Percentiles rank a stretch among this genome's conserved stretches.
Conservation (phyloP, 2,797 vertebrate genomes). For the Amblyopsis hoosieri region DNA sequence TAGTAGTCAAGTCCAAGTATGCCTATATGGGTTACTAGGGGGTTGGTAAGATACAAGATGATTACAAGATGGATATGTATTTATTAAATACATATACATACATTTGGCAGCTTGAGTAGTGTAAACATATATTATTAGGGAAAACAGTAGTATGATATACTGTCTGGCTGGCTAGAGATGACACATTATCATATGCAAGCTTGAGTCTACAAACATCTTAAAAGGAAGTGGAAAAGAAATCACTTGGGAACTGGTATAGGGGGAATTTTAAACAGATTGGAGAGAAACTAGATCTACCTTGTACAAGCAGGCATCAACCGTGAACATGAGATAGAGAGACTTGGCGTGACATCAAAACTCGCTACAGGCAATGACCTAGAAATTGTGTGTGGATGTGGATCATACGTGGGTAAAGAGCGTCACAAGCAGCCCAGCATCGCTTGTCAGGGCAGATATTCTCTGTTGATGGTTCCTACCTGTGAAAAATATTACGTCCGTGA, state of each 20-base stretch:
- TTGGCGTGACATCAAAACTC: constrained; percentile 60
- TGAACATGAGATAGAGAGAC: constrained; percentile 44
- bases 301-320: constrained; percentile 20
- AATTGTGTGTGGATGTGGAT: constrained; percentile 55
- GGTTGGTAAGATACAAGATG: too few relatives aligned
- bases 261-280: constrained; percentile 1
- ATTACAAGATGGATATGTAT: too few relatives aligned
- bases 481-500: constrained; percentile 14
- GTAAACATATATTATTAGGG: too few relatives aligned
- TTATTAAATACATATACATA: too few relatives aligned
- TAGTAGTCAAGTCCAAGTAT: constrained; percentile 35
- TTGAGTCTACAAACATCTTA: neutral
- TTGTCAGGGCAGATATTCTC: constrained; percentile 29
- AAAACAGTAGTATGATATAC: too few relatives aligned
- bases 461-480: constrained; percentile 33
- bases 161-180: neutral
- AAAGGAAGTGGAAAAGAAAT: neutral
- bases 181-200: neutral
- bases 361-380: constrained; percentile 67
- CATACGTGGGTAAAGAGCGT: constrained; percentile 13
- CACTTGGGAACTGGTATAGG: neutral
- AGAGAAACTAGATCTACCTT: neutral
- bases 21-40: neutral
- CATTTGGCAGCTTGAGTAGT: too few relatives aligned
- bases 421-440: constrained; percentile 20